Evolutionary conservation across 2,113 vertebrate genomes (phyloP).

Genomic region (Dipodomys ordii): DNA sequence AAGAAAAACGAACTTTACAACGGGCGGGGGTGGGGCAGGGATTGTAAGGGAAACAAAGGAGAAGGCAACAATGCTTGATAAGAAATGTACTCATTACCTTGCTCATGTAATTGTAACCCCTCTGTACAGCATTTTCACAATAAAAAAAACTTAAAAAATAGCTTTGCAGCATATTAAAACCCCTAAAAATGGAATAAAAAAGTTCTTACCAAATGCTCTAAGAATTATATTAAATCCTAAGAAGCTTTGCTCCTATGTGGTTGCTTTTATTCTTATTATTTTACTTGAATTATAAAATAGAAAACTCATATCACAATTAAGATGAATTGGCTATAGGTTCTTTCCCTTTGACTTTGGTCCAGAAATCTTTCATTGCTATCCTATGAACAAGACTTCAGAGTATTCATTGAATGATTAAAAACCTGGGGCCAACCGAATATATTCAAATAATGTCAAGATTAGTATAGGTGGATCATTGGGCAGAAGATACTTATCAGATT

Average conservation of each 20-base stretch:
- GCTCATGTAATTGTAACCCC: too few relatives aligned
- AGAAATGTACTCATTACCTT: too few relatives aligned
- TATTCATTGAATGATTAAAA: not conserved
- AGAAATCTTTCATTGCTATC: not conserved
- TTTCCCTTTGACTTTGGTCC: not conserved
- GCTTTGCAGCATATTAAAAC: not conserved
- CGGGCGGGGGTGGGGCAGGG: too few relatives aligned
- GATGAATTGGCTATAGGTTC: not conserved
- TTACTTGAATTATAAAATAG: not conserved
- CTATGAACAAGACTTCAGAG: not conserved
- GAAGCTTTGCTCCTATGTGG: not conserved
- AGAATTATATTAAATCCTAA: not conserved
- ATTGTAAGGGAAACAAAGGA: too few relatives aligned
- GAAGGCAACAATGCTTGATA: too few relatives aligned
- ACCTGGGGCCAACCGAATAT: not conserved
- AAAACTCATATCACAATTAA: not conserved
- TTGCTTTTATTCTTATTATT: not conserved
- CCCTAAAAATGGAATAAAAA: not conserved
- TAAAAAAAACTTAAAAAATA: not conserved
- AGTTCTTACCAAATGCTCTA: not conserved
- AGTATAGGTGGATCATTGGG: not conserved
- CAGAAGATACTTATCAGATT: not conserved
- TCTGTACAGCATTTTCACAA: too few relatives aligned
- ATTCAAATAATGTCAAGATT: not conserved
- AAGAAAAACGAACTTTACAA: too few relatives aligned